phyloP scores from a whole-genome alignment of 2,888 invertebrate genomes.

The Ochropleura leucogaster region DNA sequence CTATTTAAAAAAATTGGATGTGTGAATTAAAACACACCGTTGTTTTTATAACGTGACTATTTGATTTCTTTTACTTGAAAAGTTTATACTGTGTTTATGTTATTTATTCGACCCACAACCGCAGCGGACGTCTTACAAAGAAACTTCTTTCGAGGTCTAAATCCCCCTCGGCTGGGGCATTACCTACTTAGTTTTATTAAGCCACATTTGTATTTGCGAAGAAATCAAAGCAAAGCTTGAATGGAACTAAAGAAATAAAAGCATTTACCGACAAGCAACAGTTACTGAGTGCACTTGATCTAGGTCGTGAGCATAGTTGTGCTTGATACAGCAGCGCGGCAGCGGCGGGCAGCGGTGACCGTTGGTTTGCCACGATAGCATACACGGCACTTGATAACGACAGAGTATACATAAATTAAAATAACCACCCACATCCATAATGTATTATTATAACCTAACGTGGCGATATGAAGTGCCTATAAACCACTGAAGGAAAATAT shows the following conservation, averaged over 20 bases:
- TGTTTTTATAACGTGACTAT: not conserved
- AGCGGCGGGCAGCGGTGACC: constrained; percentile 52
- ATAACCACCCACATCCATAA: constrained; percentile 6
- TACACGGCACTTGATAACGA: constrained; percentile 54
- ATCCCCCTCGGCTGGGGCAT: constrained; percentile 2
- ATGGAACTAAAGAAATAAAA: constrained; percentile 13
- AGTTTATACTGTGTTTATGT: not conserved
- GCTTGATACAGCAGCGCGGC: constrained; percentile 60
- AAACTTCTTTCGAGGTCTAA: constrained; percentile 16
- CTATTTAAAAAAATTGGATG: constrained; percentile 38
- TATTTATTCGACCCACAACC: constrained; percentile 7
- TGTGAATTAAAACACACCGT: constrained; percentile 26
- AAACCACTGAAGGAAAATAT: constrained; percentile 18
- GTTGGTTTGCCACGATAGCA: constrained; percentile 59
- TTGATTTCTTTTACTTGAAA: not conserved
- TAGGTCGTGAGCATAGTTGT: constrained; percentile 53
- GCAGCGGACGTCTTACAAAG: constrained; percentile 17
- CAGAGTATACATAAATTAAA: constrained; percentile 36
- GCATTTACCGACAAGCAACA: constrained; percentile 23
- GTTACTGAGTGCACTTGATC: constrained; percentile 42
- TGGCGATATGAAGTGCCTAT: not conserved
- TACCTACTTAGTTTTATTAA: not conserved
- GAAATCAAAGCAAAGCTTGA: constrained; percentile 14
- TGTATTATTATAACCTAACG: constrained; percentile 6
- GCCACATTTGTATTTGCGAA: not conserved